A percentile compares a stretch with the other conserved stretches of the same genome.
These are phyloP conservation scores for Hofmannophila pseudospretella DNA, from an alignment of 2,888 invertebrate genomes.

Conservation along the genomic window DNA sequence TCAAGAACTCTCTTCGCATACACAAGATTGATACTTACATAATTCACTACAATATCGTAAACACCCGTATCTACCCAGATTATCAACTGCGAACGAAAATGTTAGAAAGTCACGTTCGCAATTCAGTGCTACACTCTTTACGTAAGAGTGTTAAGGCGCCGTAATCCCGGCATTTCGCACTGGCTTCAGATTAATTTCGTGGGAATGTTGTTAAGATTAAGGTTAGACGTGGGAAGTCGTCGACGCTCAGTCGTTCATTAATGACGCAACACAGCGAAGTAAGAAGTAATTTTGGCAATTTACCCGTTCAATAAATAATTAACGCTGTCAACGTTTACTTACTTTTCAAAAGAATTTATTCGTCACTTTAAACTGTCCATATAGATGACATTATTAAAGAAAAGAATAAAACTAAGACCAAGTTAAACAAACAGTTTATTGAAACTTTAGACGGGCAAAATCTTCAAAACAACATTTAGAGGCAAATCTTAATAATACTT, in stretches of 20 bases:
- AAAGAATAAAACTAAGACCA: too few species aligned
- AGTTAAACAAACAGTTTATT: too few species aligned
- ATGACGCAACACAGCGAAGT: conserved; percentile 11
- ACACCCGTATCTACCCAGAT: background rate
- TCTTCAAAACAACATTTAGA: too few species aligned
- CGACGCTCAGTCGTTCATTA: conserved; percentile 11
- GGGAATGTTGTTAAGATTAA: conserved; percentile 34
- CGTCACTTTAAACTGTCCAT: too few species aligned
- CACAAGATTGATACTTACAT: too few species aligned
- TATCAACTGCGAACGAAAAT: conserved; percentile 1
- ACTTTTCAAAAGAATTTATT: too few species aligned
- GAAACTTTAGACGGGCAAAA: too few species aligned
- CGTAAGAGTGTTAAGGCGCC: conserved; percentile 7
- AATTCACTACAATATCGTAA: too few species aligned
- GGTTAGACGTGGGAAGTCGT: conserved; percentile 17
- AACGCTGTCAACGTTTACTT: background rate
- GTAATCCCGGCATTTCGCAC: conserved; percentile 22
- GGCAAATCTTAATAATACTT: too few species aligned
- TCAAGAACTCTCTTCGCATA: too few species aligned
- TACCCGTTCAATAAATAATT: too few species aligned
- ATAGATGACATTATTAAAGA: too few species aligned
- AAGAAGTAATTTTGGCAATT: background rate
- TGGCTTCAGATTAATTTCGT: conserved; percentile 36
- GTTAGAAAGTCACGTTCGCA: conserved; percentile 8
- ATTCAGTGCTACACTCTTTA: conserved; percentile 7